Percentiles rank a stretch among this genome's conserved stretches.
These are phyloP conservation scores for Calameuta pallipes DNA, from an alignment of 2,888 invertebrate genomes.

Conservation along the genomic window DNA sequence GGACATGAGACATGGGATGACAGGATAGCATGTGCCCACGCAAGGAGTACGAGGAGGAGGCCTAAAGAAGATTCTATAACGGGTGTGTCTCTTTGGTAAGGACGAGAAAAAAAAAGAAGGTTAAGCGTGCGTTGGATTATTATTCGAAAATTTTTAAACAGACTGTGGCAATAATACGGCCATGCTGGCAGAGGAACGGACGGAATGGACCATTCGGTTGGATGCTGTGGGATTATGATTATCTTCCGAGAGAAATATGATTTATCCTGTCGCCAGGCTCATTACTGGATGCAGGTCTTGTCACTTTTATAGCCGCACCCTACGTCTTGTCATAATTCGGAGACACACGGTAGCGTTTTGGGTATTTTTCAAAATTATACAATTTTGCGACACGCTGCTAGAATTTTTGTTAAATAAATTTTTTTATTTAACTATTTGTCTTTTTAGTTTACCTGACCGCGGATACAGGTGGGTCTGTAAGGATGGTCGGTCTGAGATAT, in stretches of 20 bases:
- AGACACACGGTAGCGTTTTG: not conserved
- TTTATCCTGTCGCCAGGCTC: slow-evolving; percentile 60
- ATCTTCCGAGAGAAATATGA: slow-evolving; percentile 55
- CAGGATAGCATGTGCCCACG: slow-evolving; percentile 44
- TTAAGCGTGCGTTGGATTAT: not conserved
- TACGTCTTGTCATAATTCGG: not conserved
- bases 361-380: not conserved
- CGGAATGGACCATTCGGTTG: not conserved
- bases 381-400: not conserved
- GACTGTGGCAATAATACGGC: not conserved
- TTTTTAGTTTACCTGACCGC: not conserved
- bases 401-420: not conserved
- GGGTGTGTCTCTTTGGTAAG: not conserved
- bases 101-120: not conserved
- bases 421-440: too few species aligned
- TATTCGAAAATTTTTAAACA: not conserved
- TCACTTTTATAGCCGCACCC: slow-evolving; percentile 45
- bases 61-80: slow-evolving; percentile 33
- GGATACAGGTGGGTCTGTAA: not conserved
- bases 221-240: slow-evolving; percentile 46
- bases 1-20: slow-evolving; percentile 37
- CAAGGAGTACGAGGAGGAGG: slow-evolving; percentile 26
- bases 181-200: not conserved
- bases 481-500: too few species aligned
- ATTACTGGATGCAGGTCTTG: slow-evolving; percentile 43